A percentile compares a stretch with the other conserved stretches of the same genome.
These are phyloP conservation scores for Euwallacea fornicatus DNA, from an alignment of 1,140 invertebrate species.

Conservation along the genomic window DNA sequence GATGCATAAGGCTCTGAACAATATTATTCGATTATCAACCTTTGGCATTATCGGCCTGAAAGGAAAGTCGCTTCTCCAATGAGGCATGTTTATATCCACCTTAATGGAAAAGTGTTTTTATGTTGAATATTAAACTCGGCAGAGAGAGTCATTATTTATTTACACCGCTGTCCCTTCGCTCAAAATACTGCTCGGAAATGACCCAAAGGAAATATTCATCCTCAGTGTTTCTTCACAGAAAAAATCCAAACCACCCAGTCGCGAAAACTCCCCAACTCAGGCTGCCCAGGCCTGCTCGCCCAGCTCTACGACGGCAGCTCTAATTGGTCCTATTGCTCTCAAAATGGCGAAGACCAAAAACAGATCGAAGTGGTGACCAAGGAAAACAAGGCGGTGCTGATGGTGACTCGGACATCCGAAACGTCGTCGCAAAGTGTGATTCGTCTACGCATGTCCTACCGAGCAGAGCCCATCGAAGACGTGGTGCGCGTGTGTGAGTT, in stretches of 20 bases:
- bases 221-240: slow-evolving; percentile 4
- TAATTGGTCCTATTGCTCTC: slow-evolving; percentile 61
- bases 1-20: too few relatives aligned
- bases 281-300: slow-evolving; percentile 59
- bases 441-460: slow-evolving; percentile 52
- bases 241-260: slow-evolving; percentile 40
- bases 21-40: too few relatives aligned
- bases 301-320: slow-evolving; percentile 59
- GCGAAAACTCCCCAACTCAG: slow-evolving; percentile 38
- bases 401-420: slow-evolving; percentile 39
- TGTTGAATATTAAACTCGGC: too few relatives aligned
- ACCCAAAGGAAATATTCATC: too few relatives aligned
- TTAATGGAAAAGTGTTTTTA: too few relatives aligned
- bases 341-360: slow-evolving; percentile 57
- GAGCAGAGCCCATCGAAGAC: slow-evolving; percentile 58
- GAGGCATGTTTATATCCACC: too few relatives aligned
- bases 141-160: too few relatives aligned
- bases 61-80: too few relatives aligned
- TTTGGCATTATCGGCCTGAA: too few relatives aligned
- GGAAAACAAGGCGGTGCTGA: slow-evolving; percentile 58
- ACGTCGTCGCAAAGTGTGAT: slow-evolving; percentile 36
- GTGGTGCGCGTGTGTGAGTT: slow-evolving; percentile 63
- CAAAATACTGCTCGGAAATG: too few relatives aligned
- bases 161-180: too few relatives aligned
- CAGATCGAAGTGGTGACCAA: slow-evolving; percentile 61